These are phyloP conservation scores for Eristalis tenax DNA, from an alignment of 2,888 invertebrate genomes.

Conservation along the genomic window DNA sequence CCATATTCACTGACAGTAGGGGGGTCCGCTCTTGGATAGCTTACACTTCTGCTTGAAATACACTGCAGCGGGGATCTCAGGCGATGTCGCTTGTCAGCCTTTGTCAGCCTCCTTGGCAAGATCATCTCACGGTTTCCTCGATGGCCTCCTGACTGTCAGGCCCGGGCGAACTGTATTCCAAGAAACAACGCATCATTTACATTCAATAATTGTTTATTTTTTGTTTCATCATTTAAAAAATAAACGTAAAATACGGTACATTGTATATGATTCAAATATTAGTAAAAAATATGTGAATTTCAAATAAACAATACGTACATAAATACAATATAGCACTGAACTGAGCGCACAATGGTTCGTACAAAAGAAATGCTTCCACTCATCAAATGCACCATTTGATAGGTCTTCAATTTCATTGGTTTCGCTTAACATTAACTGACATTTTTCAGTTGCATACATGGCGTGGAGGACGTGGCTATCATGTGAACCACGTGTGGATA, in stretches of 20 bases:
- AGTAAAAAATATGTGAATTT: conserved; percentile 44
- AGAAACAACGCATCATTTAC: not conserved
- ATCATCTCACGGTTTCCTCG: no score
- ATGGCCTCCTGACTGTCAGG: no score
- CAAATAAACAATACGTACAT: conserved; percentile 13
- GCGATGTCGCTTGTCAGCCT: no score
- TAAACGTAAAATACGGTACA: conserved; percentile 41
- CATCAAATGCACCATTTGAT: conserved; percentile 21
- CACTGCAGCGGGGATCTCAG: no score
- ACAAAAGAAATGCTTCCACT: conserved; percentile 33
- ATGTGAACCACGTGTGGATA: not conserved
- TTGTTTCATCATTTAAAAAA: conserved; percentile 21
- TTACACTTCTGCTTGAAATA: no score
- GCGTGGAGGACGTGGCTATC: not conserved
- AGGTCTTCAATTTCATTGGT: not conserved
- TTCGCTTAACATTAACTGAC: conserved; percentile 11
- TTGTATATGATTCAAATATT: conserved; percentile 10
- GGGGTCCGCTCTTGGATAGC: no score
- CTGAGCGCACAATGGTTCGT: not conserved
- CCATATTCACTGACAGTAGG: no score
- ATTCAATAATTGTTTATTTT: conserved; percentile 12
- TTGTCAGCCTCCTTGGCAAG: no score
- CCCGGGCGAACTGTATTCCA: no score
- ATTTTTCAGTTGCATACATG: not conserved
- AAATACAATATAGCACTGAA: conserved; percentile 20